A percentile compares a stretch with the other conserved stretches of the same genome.
phyloP scores from a whole-genome alignment of 2,113 vertebrate species.

The Podarcis cretensis region DNA sequence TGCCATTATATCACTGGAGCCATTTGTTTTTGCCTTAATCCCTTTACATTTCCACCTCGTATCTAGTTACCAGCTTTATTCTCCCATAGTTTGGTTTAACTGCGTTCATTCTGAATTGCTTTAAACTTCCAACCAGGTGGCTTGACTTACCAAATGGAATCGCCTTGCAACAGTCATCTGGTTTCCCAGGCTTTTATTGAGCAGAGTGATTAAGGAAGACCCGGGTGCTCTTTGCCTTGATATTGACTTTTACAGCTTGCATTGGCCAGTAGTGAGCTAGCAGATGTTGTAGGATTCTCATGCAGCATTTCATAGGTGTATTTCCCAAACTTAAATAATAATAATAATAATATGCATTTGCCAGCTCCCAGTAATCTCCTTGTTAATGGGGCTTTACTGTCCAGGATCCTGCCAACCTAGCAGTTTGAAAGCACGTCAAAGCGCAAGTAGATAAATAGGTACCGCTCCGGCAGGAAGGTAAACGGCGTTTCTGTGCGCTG shows the following conservation, averaged over 20 bases:
- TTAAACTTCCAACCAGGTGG: slow-evolving; percentile 53
- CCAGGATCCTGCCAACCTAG: neutral
- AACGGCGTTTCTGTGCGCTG: too few relatives aligned
- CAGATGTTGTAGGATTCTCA: slow-evolving; percentile 31
- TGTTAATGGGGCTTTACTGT: slow-evolving; percentile 24
- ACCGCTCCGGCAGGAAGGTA: too few relatives aligned
- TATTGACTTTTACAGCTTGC: slow-evolving; percentile 37
- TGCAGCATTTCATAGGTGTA: slow-evolving; percentile 20
- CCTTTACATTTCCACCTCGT: slow-evolving; percentile 50
- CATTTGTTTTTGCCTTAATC: slow-evolving; percentile 46
- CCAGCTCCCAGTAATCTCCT: neutral
- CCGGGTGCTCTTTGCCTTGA: slow-evolving; percentile 23
- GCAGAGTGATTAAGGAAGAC: slow-evolving; percentile 37
- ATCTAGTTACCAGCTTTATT: slow-evolving; percentile 59
- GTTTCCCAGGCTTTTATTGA: slow-evolving; percentile 60
- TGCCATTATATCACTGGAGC: slow-evolving; percentile 46
- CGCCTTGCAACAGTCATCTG: slow-evolving; percentile 51
- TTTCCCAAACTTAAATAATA: slow-evolving; percentile 10
- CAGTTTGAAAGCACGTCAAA: too few relatives aligned
- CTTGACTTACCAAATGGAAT: slow-evolving; percentile 59
- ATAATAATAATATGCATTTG: neutral
- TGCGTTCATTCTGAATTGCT: slow-evolving; percentile 28
- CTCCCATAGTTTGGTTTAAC: slow-evolving; percentile 42
- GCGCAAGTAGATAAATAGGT: too few relatives aligned
- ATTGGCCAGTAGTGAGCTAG: slow-evolving; percentile 4